A percentile compares a stretch with the other conserved stretches of the same genome.
These are phyloP conservation scores for Myripristis murdjan DNA, from an alignment of 2,797 vertebrate genomes.

Conservation along the genomic window DNA sequence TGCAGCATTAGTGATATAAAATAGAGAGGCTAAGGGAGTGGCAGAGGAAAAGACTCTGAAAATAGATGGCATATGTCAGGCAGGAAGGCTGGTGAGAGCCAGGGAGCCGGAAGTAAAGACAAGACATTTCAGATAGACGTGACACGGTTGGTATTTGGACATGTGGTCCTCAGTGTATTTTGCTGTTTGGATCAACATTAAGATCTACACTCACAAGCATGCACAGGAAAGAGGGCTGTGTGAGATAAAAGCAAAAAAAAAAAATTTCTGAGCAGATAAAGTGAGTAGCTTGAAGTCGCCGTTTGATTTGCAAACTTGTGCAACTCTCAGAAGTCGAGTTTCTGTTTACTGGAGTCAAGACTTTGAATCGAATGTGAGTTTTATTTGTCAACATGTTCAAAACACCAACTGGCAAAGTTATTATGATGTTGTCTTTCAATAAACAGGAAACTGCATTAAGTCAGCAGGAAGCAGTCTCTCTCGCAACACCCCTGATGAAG, in stretches of 20 bases:
- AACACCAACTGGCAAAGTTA: slow-evolving; percentile 17
- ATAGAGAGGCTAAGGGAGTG: too few relatives aligned
- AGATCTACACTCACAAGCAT: too few relatives aligned
- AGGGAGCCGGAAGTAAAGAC: neutral
- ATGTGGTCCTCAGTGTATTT: slow-evolving; percentile 9
- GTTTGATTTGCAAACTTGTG: slow-evolving; percentile 24
- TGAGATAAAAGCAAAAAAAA: neutral
- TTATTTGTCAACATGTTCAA: slow-evolving; percentile 28
- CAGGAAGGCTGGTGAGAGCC: neutral
- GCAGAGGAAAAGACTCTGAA: neutral
- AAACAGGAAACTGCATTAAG: neutral
- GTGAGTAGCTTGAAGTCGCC: neutral
- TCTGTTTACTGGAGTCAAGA: slow-evolving; percentile 3
- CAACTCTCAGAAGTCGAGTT: slow-evolving; percentile 19
- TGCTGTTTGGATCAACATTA: slow-evolving; percentile 1
- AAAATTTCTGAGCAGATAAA: neutral
- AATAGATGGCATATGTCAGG: neutral
- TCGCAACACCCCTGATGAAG: too few relatives aligned
- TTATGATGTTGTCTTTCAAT: neutral
- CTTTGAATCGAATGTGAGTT: neutral
- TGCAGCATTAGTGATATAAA: neutral
- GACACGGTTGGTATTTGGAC: slow-evolving; percentile 15
- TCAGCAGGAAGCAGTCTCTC: too few relatives aligned
- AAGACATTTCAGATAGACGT: neutral
- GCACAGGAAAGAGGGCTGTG: neutral